These are phyloP conservation scores for Elegia similella DNA, from an alignment of 2,888 invertebrate genomes.

Conservation along the genomic window DNA sequence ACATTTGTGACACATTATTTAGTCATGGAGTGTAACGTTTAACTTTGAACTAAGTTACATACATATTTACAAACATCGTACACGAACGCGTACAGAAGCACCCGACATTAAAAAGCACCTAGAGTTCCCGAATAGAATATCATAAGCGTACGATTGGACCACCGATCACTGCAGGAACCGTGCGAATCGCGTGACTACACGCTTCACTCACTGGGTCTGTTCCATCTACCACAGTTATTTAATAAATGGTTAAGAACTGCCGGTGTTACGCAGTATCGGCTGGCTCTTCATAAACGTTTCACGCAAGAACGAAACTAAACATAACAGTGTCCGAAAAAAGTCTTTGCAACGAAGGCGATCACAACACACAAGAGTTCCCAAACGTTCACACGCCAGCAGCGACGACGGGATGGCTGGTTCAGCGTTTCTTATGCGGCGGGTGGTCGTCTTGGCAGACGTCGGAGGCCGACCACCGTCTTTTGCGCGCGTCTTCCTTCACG, in stretches of 20 bases:
- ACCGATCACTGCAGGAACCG: slow-evolving; percentile 55
- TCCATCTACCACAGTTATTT: slow-evolving; percentile 18
- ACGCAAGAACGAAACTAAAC: slow-evolving; percentile 24
- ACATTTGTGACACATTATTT: slow-evolving; percentile 62
- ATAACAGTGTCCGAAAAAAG: slow-evolving; percentile 40
- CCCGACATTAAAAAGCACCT: slow-evolving; percentile 81
- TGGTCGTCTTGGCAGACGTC: slow-evolving; percentile 70
- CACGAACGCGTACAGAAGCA: slow-evolving; percentile 77
- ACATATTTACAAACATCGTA: slow-evolving; percentile 76
- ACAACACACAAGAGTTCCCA: slow-evolving; percentile 48
- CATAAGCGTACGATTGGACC: slow-evolving; percentile 68
- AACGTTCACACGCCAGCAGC: slow-evolving; percentile 23
- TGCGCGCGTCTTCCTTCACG: slow-evolving; percentile 76
- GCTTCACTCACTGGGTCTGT: slow-evolving; percentile 59
- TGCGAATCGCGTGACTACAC: slow-evolving; percentile 37
- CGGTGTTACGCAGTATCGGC: slow-evolving; percentile 16
- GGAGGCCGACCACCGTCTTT: slow-evolving; percentile 82
- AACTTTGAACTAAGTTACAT: slow-evolving; percentile 62
- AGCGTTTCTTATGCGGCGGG: slow-evolving; percentile 72
- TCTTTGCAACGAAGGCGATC: slow-evolving; percentile 50
- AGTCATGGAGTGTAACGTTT: slow-evolving; percentile 66
- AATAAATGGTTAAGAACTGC: not conserved
- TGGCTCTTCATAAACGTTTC: slow-evolving; percentile 27
- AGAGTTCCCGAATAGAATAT: slow-evolving; percentile 75
- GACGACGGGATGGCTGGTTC: slow-evolving; percentile 36